Percentiles rank a stretch among this genome's conserved stretches.
These are phyloP conservation scores for Pseudomyrmex pallidus DNA, from an alignment of 1,140 invertebrate species.

Conservation along the genomic window DNA sequence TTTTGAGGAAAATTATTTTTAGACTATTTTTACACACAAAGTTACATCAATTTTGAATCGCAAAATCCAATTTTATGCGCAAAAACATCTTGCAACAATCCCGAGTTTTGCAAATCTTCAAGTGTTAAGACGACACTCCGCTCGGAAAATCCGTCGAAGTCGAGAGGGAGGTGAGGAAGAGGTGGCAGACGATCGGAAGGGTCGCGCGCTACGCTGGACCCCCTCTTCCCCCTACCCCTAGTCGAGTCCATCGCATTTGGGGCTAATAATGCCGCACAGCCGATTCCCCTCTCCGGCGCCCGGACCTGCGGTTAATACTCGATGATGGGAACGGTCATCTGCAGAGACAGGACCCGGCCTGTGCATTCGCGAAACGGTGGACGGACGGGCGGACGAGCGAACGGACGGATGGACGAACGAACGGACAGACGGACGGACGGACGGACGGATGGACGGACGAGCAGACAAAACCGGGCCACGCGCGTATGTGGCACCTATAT, in stretches of 20 bases:
- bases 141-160: constrained; percentile 21
- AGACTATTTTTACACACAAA: too few relatives aligned
- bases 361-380: constrained; percentile 78
- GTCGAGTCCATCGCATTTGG: constrained; percentile 83
- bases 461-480: constrained; percentile 82
- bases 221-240: constrained; percentile 18
- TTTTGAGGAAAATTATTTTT: too few relatives aligned
- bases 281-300: constrained; percentile 75
- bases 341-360: constrained; percentile 84
- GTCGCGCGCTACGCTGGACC: constrained; percentile 60
- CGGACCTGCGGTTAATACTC: constrained; percentile 85
- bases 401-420: constrained; percentile 62
- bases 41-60: too few relatives aligned
- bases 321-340: constrained; percentile 86
- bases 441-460: constrained; percentile 70
- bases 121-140: not conserved
- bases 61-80: not conserved
- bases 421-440: constrained; percentile 77
- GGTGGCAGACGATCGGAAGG: constrained; percentile 33
- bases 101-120: too few relatives aligned
- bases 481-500: constrained; percentile 81
- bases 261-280: constrained; percentile 83
- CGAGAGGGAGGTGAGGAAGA: not conserved
- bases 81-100: not conserved
- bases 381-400: constrained; percentile 63